phyloP scores from a whole-genome alignment of 2,113 vertebrate genomes.

The Nothoprocta pentlandii region DNA sequence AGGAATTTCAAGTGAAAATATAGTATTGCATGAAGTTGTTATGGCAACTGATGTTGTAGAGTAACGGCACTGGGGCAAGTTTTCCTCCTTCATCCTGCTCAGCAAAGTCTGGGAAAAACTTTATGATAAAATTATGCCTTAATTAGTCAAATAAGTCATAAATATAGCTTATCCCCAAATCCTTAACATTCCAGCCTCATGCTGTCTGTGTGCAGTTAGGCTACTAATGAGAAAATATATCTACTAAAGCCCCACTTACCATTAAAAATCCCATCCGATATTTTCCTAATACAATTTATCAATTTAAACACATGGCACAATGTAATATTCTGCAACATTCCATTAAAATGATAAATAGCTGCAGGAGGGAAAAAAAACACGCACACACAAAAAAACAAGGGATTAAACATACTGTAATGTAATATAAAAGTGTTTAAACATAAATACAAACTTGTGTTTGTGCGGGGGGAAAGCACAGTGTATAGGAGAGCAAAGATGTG shows the following conservation, averaged over 20 bases:
- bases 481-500: slow-evolving; percentile 2
- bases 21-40: slow-evolving; percentile 83
- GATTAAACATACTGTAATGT: slow-evolving; percentile 75
- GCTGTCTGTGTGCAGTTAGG: slow-evolving; percentile 68
- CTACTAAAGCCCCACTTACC: slow-evolving; percentile 79
- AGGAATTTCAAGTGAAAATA: slow-evolving; percentile 83
- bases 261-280: slow-evolving; percentile 80
- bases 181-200: slow-evolving; percentile 76
- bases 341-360: slow-evolving; percentile 83
- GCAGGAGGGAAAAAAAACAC: background rate
- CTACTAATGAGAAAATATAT: slow-evolving; percentile 84
- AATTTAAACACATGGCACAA: slow-evolving; percentile 82
- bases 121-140: slow-evolving; percentile 80
- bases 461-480: background rate
- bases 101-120: slow-evolving; percentile 80
- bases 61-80: slow-evolving; percentile 82
- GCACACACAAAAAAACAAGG: slow-evolving; percentile 23
- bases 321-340: slow-evolving; percentile 77
- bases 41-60: slow-evolving; percentile 85
- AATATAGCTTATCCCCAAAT: slow-evolving; percentile 81
- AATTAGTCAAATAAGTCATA: slow-evolving; percentile 84
- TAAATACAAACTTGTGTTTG: slow-evolving; percentile 54
- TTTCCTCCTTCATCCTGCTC: slow-evolving; percentile 77
- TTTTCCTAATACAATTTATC: slow-evolving; percentile 82
- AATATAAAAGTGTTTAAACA: slow-evolving; percentile 64